These are phyloP conservation scores for Melanostoma mellinum DNA, from an alignment of 2,888 invertebrate genomes.

Conservation along the genomic window DNA sequence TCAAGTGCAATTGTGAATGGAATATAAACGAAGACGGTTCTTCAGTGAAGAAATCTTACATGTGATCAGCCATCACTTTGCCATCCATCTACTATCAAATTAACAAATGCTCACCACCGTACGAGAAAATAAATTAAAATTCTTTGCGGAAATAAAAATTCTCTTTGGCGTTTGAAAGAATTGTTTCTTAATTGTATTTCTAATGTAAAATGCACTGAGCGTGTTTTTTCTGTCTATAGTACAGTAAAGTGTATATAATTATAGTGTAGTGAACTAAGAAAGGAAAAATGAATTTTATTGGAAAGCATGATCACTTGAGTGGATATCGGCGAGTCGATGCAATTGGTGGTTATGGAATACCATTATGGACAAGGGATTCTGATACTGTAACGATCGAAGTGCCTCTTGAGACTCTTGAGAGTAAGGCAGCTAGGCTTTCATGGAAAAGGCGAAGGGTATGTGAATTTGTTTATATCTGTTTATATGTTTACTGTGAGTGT, in stretches of 20 bases:
- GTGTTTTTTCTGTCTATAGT: slow-evolving; percentile 31
- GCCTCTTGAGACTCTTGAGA: slow-evolving; percentile 37
- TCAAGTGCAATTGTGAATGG: not conserved
- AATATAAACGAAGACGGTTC: not conserved
- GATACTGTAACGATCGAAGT: slow-evolving; percentile 43
- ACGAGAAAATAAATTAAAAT: slow-evolving; percentile 77
- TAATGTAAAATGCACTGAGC: slow-evolving; percentile 13
- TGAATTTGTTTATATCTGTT: not conserved
- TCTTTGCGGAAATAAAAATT: slow-evolving; percentile 79
- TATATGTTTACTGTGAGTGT: too few species aligned
- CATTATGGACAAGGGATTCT: slow-evolving; percentile 73
- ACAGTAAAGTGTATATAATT: slow-evolving; percentile 32
- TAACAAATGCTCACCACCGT: slow-evolving; percentile 77
- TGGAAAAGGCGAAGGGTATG: slow-evolving; percentile 75
- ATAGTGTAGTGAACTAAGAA: slow-evolving; percentile 38
- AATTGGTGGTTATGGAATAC: slow-evolving; percentile 74
- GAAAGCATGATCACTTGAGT: slow-evolving; percentile 78
- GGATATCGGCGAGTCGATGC: slow-evolving; percentile 79
- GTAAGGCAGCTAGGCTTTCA: slow-evolving; percentile 70
- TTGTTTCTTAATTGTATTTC: not conserved
- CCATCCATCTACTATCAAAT: slow-evolving; percentile 34
- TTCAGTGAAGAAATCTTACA: not conserved
- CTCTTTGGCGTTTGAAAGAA: slow-evolving; percentile 58
- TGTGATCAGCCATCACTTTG: not conserved
- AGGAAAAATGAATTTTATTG: slow-evolving; percentile 80